Conservation (phyloP, 1,140 invertebrate genomes). For the Atta cephalotes region DNA sequence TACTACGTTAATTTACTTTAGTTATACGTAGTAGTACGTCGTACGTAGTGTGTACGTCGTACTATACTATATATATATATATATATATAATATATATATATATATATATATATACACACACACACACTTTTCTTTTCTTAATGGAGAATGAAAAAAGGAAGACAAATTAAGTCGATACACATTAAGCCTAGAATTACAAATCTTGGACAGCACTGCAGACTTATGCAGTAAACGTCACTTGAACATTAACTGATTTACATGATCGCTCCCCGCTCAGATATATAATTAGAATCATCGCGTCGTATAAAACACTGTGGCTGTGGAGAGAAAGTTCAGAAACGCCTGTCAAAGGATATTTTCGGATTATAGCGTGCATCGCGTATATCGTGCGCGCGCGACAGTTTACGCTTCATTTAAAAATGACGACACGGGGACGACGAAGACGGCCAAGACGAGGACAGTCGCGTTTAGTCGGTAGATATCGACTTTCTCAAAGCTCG, state of each 20-base stretch:
- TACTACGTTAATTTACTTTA: too few relatives aligned
- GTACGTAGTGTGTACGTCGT: too few relatives aligned
- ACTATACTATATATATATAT: too few relatives aligned
- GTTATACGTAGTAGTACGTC: too few relatives aligned
- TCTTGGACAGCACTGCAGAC: too few relatives aligned
- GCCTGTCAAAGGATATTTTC: conserved; percentile 59
- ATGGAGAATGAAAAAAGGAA: too few relatives aligned
- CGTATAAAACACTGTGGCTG: conserved; percentile 36
- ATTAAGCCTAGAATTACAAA: too few relatives aligned
- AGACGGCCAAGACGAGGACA: not conserved
- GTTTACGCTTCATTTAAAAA: conserved; percentile 47
- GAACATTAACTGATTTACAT: not conserved
- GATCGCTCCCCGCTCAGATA: not conserved
- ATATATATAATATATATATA: too few relatives aligned
- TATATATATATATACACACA: too few relatives aligned
- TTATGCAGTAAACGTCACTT: not conserved
- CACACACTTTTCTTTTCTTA: too few relatives aligned
- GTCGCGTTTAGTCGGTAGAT: not conserved
- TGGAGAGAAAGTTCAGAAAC: conserved; percentile 50
- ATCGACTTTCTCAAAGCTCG: conserved; percentile 47
- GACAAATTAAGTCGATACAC: too few relatives aligned
- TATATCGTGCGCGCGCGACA: not conserved
- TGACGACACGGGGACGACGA: conserved; percentile 18
- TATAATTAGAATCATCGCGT: conserved; percentile 49
- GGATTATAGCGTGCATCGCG: conserved; percentile 35